These are phyloP conservation scores for Tarsius wallacei DNA, from an alignment of 2,797 vertebrate genomes.

Conservation along the genomic window DNA sequence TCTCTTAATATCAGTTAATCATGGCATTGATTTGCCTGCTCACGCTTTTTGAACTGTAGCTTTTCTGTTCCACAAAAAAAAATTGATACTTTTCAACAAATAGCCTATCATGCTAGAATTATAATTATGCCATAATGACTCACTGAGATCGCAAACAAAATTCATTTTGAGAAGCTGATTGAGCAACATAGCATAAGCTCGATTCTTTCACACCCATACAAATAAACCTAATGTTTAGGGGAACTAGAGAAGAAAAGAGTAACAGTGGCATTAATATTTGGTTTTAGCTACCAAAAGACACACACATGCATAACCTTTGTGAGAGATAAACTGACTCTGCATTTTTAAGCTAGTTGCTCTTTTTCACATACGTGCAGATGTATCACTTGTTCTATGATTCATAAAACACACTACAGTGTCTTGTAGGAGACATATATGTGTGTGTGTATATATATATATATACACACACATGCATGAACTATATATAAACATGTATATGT, in stretches of 20 bases:
- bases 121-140: slow-evolving; percentile 87
- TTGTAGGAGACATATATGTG: not conserved
- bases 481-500: not conserved
- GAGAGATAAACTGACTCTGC: not conserved
- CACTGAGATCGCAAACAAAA: slow-evolving; percentile 74
- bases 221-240: slow-evolving; percentile 80
- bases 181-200: slow-evolving; percentile 68
- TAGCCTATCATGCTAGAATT: slow-evolving; percentile 77
- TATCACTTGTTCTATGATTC: slow-evolving; percentile 71
- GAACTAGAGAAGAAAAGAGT: slow-evolving; percentile 67
- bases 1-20: slow-evolving; percentile 87
- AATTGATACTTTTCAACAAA: slow-evolving; percentile 88
- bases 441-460: too few relatives aligned
- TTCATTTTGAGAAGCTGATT: slow-evolving; percentile 82
- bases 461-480: not conserved
- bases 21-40: slow-evolving; percentile 86
- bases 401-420: slow-evolving; percentile 70
- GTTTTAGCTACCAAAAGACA: not conserved
- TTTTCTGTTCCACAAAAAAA: slow-evolving; percentile 86
- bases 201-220: not conserved
- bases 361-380: slow-evolving; percentile 53
- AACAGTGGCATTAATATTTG: slow-evolving; percentile 41
- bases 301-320: not conserved
- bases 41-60: slow-evolving; percentile 70
- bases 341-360: slow-evolving; percentile 63